Percentiles rank a stretch among this genome's conserved stretches.
Evolutionary conservation across 2,797 vertebrate genomes (phyloP).

Genomic region (Oophaga sylvatica): DNA sequence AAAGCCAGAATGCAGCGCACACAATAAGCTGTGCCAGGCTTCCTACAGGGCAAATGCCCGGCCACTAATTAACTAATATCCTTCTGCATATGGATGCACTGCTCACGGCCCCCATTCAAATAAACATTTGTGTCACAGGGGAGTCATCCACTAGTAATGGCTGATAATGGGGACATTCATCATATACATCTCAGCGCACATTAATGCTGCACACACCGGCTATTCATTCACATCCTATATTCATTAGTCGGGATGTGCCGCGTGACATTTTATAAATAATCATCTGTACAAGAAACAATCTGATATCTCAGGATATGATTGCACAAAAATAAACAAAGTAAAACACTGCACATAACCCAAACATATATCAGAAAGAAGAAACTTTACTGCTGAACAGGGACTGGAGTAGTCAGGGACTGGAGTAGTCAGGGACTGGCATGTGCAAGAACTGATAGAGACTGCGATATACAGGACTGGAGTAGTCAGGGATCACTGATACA

Average conservation of each 20-base stretch:
- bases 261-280: background rate
- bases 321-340: background rate
- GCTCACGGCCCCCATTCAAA: constrained; percentile 26
- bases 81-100: constrained; percentile 63
- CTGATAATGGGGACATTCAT: background rate
- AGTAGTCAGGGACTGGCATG: too few species aligned
- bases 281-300: background rate
- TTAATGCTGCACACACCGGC: background rate
- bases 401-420: too few species aligned
- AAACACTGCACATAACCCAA: background rate
- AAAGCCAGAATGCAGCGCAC: constrained; percentile 77
- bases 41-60: constrained; percentile 75
- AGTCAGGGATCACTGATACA: background rate
- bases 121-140: constrained; percentile 15
- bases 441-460: too few species aligned
- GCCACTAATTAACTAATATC: constrained; percentile 83
- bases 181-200: background rate
- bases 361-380: background rate
- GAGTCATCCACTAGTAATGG: background rate
- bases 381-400: too few species aligned
- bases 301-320: background rate
- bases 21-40: constrained; percentile 73
- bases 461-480: too few species aligned
- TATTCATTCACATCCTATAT: background rate
- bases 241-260: background rate